These are phyloP conservation scores for Cacoxenus indagator DNA, from an alignment of 2,888 invertebrate species.

Conservation along the genomic window DNA sequence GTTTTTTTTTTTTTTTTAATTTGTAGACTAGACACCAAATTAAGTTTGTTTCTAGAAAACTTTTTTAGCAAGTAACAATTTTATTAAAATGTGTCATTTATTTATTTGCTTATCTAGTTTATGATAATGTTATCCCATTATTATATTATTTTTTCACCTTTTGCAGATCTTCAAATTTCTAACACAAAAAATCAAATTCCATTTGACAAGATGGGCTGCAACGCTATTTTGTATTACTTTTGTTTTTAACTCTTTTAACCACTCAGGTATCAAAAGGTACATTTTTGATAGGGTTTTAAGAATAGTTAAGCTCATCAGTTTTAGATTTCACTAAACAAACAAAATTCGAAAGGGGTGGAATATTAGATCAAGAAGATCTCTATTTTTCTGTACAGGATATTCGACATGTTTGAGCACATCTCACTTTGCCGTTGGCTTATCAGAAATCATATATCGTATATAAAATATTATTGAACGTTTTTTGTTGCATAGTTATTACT, in stretches of 20 bases:
- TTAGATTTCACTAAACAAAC: neutral
- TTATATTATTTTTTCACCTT: slow-evolving; percentile 14
- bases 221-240: neutral
- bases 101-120: slow-evolving; percentile 14
- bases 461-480: too few species aligned
- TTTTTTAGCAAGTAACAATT: slow-evolving; percentile 12
- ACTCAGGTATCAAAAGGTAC: neutral
- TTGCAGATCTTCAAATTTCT: slow-evolving; percentile 37
- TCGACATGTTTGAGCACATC: too few species aligned
- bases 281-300: neutral
- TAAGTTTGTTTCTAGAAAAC: slow-evolving; percentile 22
- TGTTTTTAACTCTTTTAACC: neutral
- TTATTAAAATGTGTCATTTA: slow-evolving; percentile 38
- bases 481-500: too few species aligned
- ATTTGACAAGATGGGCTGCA: neutral
- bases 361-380: neutral
- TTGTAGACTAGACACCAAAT: slow-evolving; percentile 66
- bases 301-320: slow-evolving; percentile 9
- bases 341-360: neutral
- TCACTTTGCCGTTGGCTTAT: too few species aligned
- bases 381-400: too few species aligned
- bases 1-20: slow-evolving; percentile 64
- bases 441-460: too few species aligned
- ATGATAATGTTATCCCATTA: slow-evolving; percentile 24
- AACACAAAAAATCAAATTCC: slow-evolving; percentile 28